Percentiles rank a stretch among this genome's conserved stretches.
phyloP scores from a whole-genome alignment of 1,140 invertebrate genomes.

The Megathymus violae region DNA sequence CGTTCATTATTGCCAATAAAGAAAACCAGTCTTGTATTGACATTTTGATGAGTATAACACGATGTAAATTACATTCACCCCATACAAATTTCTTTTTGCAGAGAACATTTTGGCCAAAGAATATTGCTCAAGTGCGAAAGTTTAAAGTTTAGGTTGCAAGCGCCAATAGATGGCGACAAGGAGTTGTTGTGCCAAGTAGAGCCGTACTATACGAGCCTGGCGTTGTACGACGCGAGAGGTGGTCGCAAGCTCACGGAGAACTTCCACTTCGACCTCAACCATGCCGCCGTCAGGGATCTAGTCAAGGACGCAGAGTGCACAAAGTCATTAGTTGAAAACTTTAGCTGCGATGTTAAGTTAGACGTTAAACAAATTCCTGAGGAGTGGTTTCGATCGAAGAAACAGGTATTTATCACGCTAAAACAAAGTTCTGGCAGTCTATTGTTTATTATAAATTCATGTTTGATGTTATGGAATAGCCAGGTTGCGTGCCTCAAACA shows the following conservation, averaged over 20 bases:
- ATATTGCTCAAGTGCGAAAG: conserved; percentile 93
- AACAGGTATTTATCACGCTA: conserved; percentile 68
- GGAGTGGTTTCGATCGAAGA: conserved; percentile 79
- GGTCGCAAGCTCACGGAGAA: conserved; percentile 96
- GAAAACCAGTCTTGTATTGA: neutral
- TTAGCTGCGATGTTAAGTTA: conserved; percentile 80
- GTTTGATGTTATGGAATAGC: too few relatives aligned
- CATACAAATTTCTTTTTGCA: conserved; percentile 76
- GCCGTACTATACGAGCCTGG: conserved; percentile 94
- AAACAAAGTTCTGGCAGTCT: too few relatives aligned
- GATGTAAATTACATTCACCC: neutral
- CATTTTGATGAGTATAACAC: too few relatives aligned
- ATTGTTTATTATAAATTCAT: too few relatives aligned
- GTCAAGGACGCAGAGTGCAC: conserved; percentile 73
- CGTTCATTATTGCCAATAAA: too few relatives aligned
- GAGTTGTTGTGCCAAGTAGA: conserved; percentile 94
- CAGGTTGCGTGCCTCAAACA: too few relatives aligned
- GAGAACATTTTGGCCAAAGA: conserved; percentile 93
- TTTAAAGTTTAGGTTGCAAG: conserved; percentile 92
- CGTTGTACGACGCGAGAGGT: conserved; percentile 93
- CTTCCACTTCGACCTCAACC: conserved; percentile 96
- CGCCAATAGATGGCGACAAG: conserved; percentile 90
- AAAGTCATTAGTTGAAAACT: conserved; percentile 76
- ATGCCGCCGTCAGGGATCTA: conserved; percentile 84
- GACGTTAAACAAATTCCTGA: conserved; percentile 78